Evolutionary conservation across 2,797 vertebrate genomes (phyloP).

Genomic region (Acipenser ruthenus): DNA sequence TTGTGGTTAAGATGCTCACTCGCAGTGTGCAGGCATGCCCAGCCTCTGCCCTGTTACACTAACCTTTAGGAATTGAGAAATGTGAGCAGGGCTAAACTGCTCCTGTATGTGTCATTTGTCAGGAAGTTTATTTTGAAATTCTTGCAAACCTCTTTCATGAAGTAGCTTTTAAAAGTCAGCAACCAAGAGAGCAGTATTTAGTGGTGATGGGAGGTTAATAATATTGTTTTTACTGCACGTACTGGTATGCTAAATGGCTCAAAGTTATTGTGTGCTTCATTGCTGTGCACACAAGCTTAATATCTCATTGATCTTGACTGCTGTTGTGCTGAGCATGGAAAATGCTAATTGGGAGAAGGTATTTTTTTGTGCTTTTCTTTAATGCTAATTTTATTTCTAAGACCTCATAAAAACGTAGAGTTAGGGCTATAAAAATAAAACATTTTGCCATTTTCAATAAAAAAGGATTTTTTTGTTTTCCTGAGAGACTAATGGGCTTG

Average conservation of each 20-base stretch:
- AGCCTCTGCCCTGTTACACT: no score
- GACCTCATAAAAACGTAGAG: constrained; percentile 61
- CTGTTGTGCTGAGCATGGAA: constrained; percentile 78
- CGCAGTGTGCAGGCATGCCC: no score
- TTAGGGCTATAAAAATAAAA: constrained; percentile 77
- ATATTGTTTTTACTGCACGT: constrained; percentile 32
- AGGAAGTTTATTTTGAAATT: no score
- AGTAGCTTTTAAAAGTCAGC: neutral
- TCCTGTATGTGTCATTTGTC: no score
- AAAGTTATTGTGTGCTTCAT: constrained; percentile 64
- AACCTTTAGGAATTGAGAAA: no score
- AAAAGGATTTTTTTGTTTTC: constrained; percentile 42
- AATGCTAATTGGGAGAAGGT: constrained; percentile 80
- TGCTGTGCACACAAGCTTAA: constrained; percentile 78
- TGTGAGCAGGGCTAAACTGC: no score
- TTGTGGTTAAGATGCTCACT: no score
- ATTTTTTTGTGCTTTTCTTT: constrained; percentile 36
- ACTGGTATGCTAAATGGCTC: constrained; percentile 45
- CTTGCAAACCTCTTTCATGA: no score
- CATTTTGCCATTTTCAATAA: constrained; percentile 38
- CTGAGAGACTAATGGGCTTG: constrained; percentile 68
- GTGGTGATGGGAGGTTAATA: constrained; percentile 24
- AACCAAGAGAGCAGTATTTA: neutral
- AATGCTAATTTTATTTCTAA: constrained; percentile 73
- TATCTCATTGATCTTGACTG: constrained; percentile 77